These are phyloP conservation scores for Julus scandinavius DNA, from an alignment of 2,888 invertebrate species.

Conservation along the genomic window DNA sequence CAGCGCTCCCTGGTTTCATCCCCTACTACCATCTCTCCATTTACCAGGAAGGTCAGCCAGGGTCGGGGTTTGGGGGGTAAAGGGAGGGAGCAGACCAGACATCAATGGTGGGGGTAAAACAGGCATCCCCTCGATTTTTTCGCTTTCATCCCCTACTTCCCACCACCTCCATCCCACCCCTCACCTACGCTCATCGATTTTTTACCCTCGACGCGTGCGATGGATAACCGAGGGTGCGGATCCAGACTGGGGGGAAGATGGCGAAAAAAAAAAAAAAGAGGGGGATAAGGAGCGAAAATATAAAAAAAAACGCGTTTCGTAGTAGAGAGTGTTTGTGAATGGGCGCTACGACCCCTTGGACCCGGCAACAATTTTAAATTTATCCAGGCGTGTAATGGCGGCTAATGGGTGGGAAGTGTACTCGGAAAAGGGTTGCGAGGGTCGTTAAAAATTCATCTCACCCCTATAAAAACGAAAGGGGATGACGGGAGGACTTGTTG, in stretches of 20 bases:
- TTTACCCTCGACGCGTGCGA: constrained; percentile 1
- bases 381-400: constrained; percentile 53
- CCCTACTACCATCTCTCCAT: not conserved
- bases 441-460: constrained; percentile 52
- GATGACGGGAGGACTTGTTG: constrained; percentile 25
- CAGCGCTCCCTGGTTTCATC: not conserved
- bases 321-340: not conserved
- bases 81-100: not conserved
- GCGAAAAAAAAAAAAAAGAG: not conserved
- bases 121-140: not conserved
- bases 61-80: not conserved
- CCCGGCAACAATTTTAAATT: constrained; percentile 51
- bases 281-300: constrained; percentile 34
- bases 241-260: not conserved
- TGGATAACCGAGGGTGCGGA: not conserved
- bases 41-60: not conserved
- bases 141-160: not conserved
- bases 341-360: constrained; percentile 16
- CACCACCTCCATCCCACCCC: not conserved
- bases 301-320: not conserved
- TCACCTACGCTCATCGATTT: not conserved
- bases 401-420: constrained; percentile 53
- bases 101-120: not conserved
- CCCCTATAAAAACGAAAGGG: constrained; percentile 48
- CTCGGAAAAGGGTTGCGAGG: constrained; percentile 52